Conservation (phyloP, 2,888 invertebrate genomes). For the Cephalotes varians region DNA sequence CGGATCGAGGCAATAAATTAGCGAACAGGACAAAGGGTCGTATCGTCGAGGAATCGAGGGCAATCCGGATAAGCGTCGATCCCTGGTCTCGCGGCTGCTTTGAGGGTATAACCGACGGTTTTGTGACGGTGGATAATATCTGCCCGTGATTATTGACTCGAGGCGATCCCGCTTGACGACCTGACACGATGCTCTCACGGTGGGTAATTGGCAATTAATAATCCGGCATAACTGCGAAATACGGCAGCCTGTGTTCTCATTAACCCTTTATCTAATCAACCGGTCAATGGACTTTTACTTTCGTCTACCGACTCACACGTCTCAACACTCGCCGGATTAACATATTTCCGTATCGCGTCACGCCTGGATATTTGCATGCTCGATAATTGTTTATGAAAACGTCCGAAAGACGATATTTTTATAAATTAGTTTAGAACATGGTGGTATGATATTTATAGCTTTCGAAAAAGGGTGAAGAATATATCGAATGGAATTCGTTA, state of each 20-base stretch:
- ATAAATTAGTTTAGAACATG: neutral
- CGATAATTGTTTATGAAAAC: neutral
- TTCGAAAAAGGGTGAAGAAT: neutral
- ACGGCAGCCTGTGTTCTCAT: neutral
- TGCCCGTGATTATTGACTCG: constrained; percentile 54
- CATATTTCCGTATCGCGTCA: neutral
- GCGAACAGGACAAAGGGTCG: neutral
- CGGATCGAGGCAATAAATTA: constrained; percentile 22
- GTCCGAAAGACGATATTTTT: neutral
- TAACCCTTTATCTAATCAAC: constrained; percentile 21
- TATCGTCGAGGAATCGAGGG: constrained; percentile 16
- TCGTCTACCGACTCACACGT: neutral
- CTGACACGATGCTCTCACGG: constrained; percentile 35
- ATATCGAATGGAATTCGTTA: neutral
- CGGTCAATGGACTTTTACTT: neutral
- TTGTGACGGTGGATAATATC: constrained; percentile 44
- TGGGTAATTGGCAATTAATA: constrained; percentile 43
- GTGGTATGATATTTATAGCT: neutral
- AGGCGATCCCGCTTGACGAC: constrained; percentile 32
- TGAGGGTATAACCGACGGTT: constrained; percentile 32
- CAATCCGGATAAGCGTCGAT: constrained; percentile 18
- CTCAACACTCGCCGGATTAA: neutral
- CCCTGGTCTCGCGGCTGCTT: constrained; percentile 5
- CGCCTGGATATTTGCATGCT: neutral
- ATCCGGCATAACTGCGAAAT: constrained; percentile 16